Base-by-base conservation (phyloP, 2,113 vertebrate genomes). In the Bombycilla garrulus region DNA sequence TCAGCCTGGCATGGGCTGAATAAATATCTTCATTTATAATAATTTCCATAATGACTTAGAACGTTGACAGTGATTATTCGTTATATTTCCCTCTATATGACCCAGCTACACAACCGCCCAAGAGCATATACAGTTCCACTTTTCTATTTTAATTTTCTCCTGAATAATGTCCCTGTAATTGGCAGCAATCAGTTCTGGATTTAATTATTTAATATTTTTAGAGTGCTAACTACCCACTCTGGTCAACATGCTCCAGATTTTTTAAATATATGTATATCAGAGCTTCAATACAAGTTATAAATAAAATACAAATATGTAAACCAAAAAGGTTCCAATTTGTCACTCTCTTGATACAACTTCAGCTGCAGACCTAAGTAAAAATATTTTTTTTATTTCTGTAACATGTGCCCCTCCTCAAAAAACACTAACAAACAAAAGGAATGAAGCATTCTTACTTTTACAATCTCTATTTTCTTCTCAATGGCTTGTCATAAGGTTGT, bases 21-120 rank as follows among this genome's bases (percentile, higher is more conserved):
- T 88, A 94, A 92, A 96, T 82, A 76, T 81, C 58, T 91, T 91
- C 5, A 92, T 88, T 95, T 96, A 86, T 91, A 92, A 86, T 57
- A 51, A 93, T 96, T 94, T 88, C 44, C 40, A 70, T 88, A 93
- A 93, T 66, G 21, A 57, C 48, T 91, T 93, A 80, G 10, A 86
- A 76, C 51, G 22, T 77, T 78, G 69, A 90, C 88, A 92, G 83
- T 62, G 65, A 80, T 77, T 85, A 80, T 61, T 86, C 35, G 69
- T 80, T 86, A 70, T 66, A 57, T 90, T 84, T 94, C 14, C 21
- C 31, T 79, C 25, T 69, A 36, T 82, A 87, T 7, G 31, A 94
- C 82, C 38, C 38, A 70, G 62, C 16, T 88, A 70, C 38, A 54
- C 16, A 78, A 76, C 12, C 11, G 2, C n/a, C 44, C 35, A 69